phyloP scores from a whole-genome alignment of 2,888 invertebrate genomes.

The Harpalus rufipes region DNA sequence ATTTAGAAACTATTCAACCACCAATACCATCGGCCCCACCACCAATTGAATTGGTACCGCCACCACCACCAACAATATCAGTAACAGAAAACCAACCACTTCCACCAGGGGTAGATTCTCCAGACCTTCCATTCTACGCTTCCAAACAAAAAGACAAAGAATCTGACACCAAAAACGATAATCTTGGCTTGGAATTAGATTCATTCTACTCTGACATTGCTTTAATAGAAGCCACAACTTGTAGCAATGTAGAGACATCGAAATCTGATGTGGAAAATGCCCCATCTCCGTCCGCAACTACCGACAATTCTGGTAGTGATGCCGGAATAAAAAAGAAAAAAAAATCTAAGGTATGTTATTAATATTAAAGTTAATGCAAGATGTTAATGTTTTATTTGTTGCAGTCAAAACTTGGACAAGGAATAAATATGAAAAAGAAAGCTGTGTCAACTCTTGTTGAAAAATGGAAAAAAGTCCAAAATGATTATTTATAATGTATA shows the following conservation, averaged over 20 bases:
- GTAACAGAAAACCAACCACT: slow-evolving; percentile 75
- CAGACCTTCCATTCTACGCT: slow-evolving; percentile 75
- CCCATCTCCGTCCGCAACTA: slow-evolving; percentile 54
- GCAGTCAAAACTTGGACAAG: slow-evolving; percentile 79
- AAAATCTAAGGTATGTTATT: slow-evolving; percentile 74
- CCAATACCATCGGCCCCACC: slow-evolving; percentile 64
- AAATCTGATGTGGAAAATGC: slow-evolving; percentile 52
- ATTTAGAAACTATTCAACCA: slow-evolving; percentile 64
- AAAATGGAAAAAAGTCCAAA: slow-evolving; percentile 86
- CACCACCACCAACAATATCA: slow-evolving; percentile 69
- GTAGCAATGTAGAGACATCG: slow-evolving; percentile 59
- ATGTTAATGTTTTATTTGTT: slow-evolving; percentile 69
- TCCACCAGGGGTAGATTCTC: slow-evolving; percentile 80
- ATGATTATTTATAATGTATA: slow-evolving; percentile 74
- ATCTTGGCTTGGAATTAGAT: slow-evolving; percentile 77
- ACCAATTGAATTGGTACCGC: slow-evolving; percentile 67
- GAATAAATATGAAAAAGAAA: slow-evolving; percentile 84
- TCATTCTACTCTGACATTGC: slow-evolving; percentile 83
- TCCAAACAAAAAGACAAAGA: slow-evolving; percentile 73
- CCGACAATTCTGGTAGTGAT: slow-evolving; percentile 71
- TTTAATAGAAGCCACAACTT: slow-evolving; percentile 76
- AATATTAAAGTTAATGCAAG: background rate
- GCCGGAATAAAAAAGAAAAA: slow-evolving; percentile 75
- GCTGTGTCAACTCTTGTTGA: slow-evolving; percentile 84
- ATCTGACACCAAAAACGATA: slow-evolving; percentile 68